A percentile compares a stretch with the other conserved stretches of the same genome.
phyloP scores from a whole-genome alignment of 2,797 vertebrate species.

The Microcaecilia unicolor region DNA sequence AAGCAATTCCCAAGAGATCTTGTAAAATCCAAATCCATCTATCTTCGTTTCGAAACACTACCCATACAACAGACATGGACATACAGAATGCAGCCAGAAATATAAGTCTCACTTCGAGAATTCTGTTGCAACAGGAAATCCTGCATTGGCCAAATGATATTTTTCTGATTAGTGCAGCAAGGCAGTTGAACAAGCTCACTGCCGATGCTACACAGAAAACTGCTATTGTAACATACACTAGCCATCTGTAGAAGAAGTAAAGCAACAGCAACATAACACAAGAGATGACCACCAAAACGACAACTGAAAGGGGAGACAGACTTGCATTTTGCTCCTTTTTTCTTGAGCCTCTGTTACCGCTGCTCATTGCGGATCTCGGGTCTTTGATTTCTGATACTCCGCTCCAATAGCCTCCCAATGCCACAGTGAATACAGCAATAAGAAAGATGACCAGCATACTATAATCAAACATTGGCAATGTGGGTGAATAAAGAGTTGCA shows the following conservation, averaged over 20 bases:
- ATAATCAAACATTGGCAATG: no score
- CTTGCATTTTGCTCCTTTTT: slow-evolving; percentile 65
- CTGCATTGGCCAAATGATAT: slow-evolving; percentile 70
- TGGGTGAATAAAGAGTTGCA: no score
- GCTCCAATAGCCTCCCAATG: no score
- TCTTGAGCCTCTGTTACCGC: slow-evolving; percentile 43
- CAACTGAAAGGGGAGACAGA: slow-evolving; percentile 76
- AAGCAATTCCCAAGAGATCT: slow-evolving; percentile 83
- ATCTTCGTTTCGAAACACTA: slow-evolving; percentile 85
- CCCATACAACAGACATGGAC: slow-evolving; percentile 72
- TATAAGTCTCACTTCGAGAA: slow-evolving; percentile 68
- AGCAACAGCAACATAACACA: slow-evolving; percentile 86
- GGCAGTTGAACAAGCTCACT: slow-evolving; percentile 80
- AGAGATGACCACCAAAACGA: slow-evolving; percentile 80
- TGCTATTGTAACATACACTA: slow-evolving; percentile 86
- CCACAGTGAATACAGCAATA: no score
- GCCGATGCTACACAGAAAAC: slow-evolving; percentile 88
- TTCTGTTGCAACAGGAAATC: slow-evolving; percentile 52
- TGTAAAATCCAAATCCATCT: slow-evolving; percentile 97
- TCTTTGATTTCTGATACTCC: no score
- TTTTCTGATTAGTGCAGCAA: slow-evolving; percentile 68
- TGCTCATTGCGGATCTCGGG: slow-evolving; percentile 26
- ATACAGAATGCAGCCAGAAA: slow-evolving; percentile 72
- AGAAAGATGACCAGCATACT: no score
- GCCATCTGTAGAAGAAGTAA: slow-evolving; percentile 86